phyloP scores from a whole-genome alignment of 2,113 vertebrate genomes.

The Phrynocephalus versicolor region DNA sequence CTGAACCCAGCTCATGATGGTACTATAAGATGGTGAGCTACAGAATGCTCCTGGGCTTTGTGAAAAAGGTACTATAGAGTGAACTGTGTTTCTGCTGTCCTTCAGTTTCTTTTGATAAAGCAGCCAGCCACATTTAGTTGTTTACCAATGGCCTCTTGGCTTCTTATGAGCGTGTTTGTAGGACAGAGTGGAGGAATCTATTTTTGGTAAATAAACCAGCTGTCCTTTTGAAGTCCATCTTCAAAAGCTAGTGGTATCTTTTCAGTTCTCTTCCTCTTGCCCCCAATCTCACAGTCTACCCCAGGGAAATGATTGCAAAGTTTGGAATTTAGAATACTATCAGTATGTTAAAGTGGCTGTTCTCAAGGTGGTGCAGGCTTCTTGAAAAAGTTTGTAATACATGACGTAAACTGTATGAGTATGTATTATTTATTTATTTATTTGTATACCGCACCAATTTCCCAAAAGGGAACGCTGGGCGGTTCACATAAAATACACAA shows the following conservation, averaged over 20 bases:
- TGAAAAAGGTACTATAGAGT: neutral
- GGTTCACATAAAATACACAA: too few relatives aligned
- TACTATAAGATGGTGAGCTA: neutral
- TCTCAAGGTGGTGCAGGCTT: neutral
- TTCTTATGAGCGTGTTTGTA: neutral
- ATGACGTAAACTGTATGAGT: neutral
- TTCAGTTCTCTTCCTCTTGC: neutral
- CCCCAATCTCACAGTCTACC: neutral
- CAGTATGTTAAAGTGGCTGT: too few relatives aligned
- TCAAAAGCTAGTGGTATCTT: neutral
- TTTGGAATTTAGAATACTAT: neutral
- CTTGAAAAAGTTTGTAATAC: neutral
- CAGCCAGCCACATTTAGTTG: neutral
- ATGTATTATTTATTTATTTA: too few relatives aligned
- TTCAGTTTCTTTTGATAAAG: neutral
- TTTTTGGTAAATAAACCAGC: neutral
- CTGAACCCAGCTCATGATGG: neutral
- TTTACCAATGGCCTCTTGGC: neutral
- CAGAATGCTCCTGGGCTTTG: neutral
- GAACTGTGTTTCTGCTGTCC: constrained; percentile 2
- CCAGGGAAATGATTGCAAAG: neutral
- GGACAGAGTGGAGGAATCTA: neutral
- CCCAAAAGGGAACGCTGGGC: too few relatives aligned
- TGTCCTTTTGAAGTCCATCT: neutral
- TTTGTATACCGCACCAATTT: too few relatives aligned